A percentile compares a stretch with the other conserved stretches of the same genome.
Conservation (phyloP, 2,888 invertebrate species). For the Pedicia rivosa region DNA sequence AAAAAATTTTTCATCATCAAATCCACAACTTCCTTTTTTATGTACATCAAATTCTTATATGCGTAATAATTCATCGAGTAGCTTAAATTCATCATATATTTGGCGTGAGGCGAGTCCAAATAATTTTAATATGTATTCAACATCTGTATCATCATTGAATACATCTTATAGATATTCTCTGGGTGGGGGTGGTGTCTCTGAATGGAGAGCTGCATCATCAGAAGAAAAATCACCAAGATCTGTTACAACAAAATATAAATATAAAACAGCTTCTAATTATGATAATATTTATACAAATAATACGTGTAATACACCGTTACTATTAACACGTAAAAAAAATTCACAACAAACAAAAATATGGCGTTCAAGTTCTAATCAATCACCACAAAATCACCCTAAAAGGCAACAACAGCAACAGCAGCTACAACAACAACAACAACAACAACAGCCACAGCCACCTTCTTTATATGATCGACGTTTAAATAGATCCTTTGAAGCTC, state of each 20-base stretch:
- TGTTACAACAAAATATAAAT: constrained; percentile 5
- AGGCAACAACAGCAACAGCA: constrained; percentile 11
- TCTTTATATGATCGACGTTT: constrained; percentile 28
- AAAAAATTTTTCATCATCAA: constrained; percentile 32
- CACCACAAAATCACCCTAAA: constrained; percentile 10
- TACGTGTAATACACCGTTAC: constrained; percentile 24
- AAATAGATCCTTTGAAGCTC: constrained; percentile 30
- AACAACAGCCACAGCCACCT: constrained; percentile 1
- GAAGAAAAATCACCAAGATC: constrained; percentile 12
- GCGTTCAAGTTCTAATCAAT: constrained; percentile 8
- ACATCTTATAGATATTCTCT: constrained; percentile 24
- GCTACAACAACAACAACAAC: constrained; percentile 8
- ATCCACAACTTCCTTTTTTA: constrained; percentile 30
- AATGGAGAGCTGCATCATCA: constrained; percentile 12
- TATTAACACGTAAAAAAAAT: constrained; percentile 27
- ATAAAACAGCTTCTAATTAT: constrained; percentile 20
- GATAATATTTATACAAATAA: constrained; percentile 20
- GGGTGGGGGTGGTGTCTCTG: constrained; percentile 9
- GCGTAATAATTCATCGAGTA: constrained; percentile 21
- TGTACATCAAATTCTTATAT: constrained; percentile 14
- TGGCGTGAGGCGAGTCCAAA: constrained; percentile 32
- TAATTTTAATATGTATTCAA: constrained; percentile 30
- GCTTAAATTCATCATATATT: constrained; percentile 30
- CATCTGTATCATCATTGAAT: constrained; percentile 28
- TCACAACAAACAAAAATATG: constrained; percentile 14